A percentile compares a stretch with the other conserved stretches of the same genome.
phyloP scores from a whole-genome alignment of 2,888 invertebrate genomes.

The Euzophera pinguis region DNA sequence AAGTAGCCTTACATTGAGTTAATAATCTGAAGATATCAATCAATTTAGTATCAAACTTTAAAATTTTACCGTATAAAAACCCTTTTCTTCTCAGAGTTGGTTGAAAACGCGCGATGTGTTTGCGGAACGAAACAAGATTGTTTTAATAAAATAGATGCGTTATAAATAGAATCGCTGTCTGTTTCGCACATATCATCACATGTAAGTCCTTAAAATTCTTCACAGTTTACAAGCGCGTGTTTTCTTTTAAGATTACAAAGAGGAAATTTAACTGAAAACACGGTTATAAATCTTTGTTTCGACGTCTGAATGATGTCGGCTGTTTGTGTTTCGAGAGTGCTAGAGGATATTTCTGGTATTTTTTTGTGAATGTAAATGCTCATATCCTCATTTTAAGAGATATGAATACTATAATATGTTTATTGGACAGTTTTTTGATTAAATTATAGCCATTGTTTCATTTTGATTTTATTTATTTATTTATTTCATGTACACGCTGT shows the following conservation, averaged over 20 bases:
- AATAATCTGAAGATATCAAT: no score
- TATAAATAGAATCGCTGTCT: background rate
- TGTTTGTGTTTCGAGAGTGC: slow-evolving; percentile 20
- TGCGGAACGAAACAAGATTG: background rate
- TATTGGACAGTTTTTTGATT: no score
- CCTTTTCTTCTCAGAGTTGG: background rate
- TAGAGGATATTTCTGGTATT: slow-evolving; percentile 9
- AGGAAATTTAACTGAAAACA: slow-evolving; percentile 19
- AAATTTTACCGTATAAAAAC: no score
- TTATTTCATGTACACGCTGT: no score
- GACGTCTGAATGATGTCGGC: slow-evolving; percentile 17
- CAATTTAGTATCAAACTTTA: no score
- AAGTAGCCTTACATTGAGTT: no score
- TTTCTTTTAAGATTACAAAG: slow-evolving; percentile 22
- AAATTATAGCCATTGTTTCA: no score
- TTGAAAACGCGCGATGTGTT: background rate
- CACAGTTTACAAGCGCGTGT: slow-evolving; percentile 31
- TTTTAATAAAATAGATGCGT: background rate
- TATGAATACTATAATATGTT: no score
- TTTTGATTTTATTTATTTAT: background rate
- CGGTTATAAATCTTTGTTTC: slow-evolving; percentile 27
- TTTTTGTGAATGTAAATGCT: no score
- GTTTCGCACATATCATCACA: slow-evolving; percentile 23
- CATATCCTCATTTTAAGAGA: no score
- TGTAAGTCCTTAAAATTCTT: slow-evolving; percentile 33